Evolutionary conservation across 2,797 vertebrate species (phyloP).

Genomic region (Melanotaenia pygmaea): DNA sequence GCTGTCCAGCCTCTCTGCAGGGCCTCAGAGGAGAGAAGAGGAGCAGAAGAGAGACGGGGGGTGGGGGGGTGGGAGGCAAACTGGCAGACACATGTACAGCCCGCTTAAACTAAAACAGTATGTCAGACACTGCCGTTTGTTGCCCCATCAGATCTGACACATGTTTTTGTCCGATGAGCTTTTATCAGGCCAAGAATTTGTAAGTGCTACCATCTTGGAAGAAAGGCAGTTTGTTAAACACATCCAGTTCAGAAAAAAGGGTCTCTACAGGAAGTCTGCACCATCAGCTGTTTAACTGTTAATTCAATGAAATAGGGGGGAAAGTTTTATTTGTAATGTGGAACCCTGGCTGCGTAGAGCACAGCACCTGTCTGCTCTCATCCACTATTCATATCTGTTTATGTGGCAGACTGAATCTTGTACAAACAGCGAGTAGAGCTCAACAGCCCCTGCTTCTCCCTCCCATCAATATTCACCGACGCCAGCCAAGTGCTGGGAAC

Average conservation of each 20-base stretch:
- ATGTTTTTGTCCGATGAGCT: conserved; percentile 62
- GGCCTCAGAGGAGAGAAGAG: conserved; percentile 75
- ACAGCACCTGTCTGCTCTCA: conserved; percentile 86
- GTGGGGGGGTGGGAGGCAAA: conserved; percentile 19
- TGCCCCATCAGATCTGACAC: conserved; percentile 71
- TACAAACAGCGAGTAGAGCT: conserved; percentile 96
- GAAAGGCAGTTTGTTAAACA: conserved; percentile 52
- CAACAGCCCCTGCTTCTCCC: conserved; percentile 73
- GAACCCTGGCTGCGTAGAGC: conserved; percentile 61
- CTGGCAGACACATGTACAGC: conserved; percentile 78
- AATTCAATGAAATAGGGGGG: conserved; percentile 55
- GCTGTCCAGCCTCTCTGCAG: conserved; percentile 82
- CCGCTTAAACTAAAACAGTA: conserved; percentile 86
- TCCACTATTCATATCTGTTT: conserved; percentile 96
- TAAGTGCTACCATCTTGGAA: conserved; percentile 54
- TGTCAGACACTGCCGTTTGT: conserved; percentile 73
- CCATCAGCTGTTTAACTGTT: conserved; percentile 66
- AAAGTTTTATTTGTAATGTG: conserved; percentile 67
- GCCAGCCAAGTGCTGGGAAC: conserved; percentile 99
- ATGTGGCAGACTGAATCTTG: conserved; percentile 96
- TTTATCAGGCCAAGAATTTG: conserved; percentile 58
- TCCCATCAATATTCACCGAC: conserved; percentile 98
- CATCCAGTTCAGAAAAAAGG: conserved; percentile 17
- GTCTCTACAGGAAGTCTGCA: conserved; percentile 42
- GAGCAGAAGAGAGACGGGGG: conserved; percentile 51